Percentiles rank a stretch among this genome's conserved stretches.
These are phyloP conservation scores for Cryptocephalus moraei DNA, from an alignment of 2,888 invertebrate genomes.

Conservation along the genomic window DNA sequence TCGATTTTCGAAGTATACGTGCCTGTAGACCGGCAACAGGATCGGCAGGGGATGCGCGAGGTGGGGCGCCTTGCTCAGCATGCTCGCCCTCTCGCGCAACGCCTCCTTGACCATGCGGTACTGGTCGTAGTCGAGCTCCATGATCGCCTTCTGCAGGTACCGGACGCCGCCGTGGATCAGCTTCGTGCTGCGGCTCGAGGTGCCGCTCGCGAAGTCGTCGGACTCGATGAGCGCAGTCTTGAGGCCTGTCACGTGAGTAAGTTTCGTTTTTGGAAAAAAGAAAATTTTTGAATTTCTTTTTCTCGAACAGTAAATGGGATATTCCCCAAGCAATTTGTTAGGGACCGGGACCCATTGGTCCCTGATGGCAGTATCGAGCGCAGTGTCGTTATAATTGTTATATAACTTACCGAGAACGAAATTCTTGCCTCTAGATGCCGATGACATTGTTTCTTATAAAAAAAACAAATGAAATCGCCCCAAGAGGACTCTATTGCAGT, in stretches of 20 bases:
- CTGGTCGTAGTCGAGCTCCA: slow-evolving; percentile 89
- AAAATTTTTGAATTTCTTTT: no score
- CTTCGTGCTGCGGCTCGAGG: slow-evolving; percentile 92
- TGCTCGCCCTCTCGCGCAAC: slow-evolving; percentile 84
- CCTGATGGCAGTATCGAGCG: no score
- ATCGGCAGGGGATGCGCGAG: slow-evolving; percentile 94
- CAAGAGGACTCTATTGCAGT: no score
- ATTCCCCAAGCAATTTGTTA: no score
- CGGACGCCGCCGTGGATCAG: slow-evolving; percentile 97
- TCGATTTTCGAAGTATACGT: slow-evolving; percentile 40
- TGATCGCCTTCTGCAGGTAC: slow-evolving; percentile 94
- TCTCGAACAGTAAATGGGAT: no score
- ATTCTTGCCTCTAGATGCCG: no score
- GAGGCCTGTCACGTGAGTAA: slow-evolving; percentile 14
- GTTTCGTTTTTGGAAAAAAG: no score
- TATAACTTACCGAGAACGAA: no score
- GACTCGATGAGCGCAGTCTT: slow-evolving; percentile 48
- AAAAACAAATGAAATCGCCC: no score
- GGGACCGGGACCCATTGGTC: no score
- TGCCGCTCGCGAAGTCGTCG: slow-evolving; percentile 95
- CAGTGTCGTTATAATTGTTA: no score
- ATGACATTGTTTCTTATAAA: no score
- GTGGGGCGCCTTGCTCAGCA: slow-evolving; percentile 94
- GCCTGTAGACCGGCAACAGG: slow-evolving; percentile 97
- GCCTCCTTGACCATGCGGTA: slow-evolving; percentile 99